Evolutionary conservation across 2,797 vertebrate species (phyloP), one percentile per base, ranked within the genome.

Genomic region (Lateolabrax maculatus): DNA sequence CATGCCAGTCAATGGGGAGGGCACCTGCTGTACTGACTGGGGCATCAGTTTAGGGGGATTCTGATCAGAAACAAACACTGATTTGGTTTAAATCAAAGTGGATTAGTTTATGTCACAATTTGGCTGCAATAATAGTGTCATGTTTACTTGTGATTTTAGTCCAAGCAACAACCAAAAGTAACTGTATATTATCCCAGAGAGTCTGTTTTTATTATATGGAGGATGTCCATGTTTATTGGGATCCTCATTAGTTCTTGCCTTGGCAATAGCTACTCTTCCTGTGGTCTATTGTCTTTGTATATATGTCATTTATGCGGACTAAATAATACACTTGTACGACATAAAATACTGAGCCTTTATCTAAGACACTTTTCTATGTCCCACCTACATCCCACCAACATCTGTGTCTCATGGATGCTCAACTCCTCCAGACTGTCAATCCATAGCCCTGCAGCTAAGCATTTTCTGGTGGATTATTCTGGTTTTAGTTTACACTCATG

Each of bases 1-100:
- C 90, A 89, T 92, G 89, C 84, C 93, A 89, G 87, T 89, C 89
- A 90, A 49, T 75, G 85, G 75, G 43, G 65, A 73, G 63, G 84
- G 86, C 89, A 92, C 87, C 92, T 92, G 92, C 86, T 89, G 78
- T 36, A 46, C 71, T 55, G 62, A 58, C 79, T 6, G 41, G 69
- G n/a, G 49, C 37, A 4, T 75, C 72, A 69, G 51, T 19, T 70
- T 21, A 44, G 55, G 53, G 44, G 31, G 85, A 74, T 66, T 51
- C 75, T 77, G 67, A 72, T 63, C 68, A 48, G 53, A 66, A 64
- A 69, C 49, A 57, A 56, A 79, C 74, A 79, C 36, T 44, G 63
- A 66, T 61, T 79, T 53, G 55, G 64, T 78, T 66, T 71, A 64
- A 83, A 83, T 71, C 29, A 36, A 61, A 10, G 34, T 11, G 31